These are phyloP conservation scores for Erethizon dorsatum DNA, from an alignment of 2,797 vertebrate genomes.

Conservation along the genomic window DNA sequence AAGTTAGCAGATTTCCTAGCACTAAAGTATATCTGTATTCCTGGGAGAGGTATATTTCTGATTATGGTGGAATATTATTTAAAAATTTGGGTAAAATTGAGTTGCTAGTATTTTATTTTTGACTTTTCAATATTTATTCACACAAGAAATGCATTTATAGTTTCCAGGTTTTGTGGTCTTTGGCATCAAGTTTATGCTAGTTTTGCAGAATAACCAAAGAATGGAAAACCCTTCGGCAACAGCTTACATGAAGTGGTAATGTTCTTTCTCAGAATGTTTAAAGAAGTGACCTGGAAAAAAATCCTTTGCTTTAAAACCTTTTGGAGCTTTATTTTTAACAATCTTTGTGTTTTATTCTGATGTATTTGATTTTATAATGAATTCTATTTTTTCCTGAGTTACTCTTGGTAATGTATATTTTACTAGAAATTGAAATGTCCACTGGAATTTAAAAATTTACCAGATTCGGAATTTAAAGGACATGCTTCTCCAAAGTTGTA, in stretches of 20 bases:
- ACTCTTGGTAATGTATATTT: constrained; percentile 40
- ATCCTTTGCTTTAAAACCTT: background rate
- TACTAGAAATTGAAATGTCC: constrained; percentile 1
- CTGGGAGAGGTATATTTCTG: background rate
- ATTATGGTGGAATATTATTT: background rate
- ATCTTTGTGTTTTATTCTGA: background rate
- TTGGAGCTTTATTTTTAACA: background rate
- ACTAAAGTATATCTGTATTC: background rate
- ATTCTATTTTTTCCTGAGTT: constrained; percentile 1
- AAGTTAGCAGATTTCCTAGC: constrained; percentile 4
- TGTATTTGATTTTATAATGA: constrained; percentile 1
- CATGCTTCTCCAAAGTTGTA: background rate
- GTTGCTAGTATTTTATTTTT: background rate
- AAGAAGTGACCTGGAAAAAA: background rate
- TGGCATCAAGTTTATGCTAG: constrained; percentile 26
- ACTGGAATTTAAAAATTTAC: constrained; percentile 26
- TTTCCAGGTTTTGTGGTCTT: constrained; percentile 25
- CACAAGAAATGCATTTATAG: background rate
- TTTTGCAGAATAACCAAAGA: constrained; percentile 8
- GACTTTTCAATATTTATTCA: constrained; percentile 5
- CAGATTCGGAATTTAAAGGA: constrained; percentile 9
- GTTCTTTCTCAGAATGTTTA: constrained; percentile 48
- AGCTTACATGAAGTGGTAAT: background rate
- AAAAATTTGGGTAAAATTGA: background rate
- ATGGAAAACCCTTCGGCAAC: background rate